Evolutionary conservation across 1,140 invertebrate species (phyloP).

Genomic region (Eurosta solidaginis): DNA sequence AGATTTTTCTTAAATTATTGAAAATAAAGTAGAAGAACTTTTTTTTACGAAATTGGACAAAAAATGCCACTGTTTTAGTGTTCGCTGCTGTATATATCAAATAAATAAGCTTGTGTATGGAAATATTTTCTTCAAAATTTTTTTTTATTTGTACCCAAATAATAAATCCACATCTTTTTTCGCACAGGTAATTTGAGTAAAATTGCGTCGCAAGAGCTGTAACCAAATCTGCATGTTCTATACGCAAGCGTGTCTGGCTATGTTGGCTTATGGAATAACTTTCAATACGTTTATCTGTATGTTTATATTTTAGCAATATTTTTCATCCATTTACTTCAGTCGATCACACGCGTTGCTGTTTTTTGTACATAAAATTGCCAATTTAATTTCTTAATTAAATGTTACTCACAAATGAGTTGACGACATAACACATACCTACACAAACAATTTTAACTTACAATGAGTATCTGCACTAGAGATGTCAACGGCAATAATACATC

Average conservation of each 20-base stretch:
- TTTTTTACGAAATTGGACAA: too few relatives aligned
- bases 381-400: constrained; percentile 28
- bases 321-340: too few relatives aligned
- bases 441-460: too few relatives aligned
- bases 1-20: too few relatives aligned
- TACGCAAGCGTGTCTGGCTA: neutral
- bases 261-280: neutral
- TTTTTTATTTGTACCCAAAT: neutral
- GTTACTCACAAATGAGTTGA: constrained; percentile 12
- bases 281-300: neutral
- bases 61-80: too few relatives aligned
- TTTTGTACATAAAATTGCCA: constrained; percentile 7
- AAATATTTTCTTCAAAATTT: neutral
- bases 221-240: neutral
- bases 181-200: constrained; percentile 9
- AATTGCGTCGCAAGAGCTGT: neutral
- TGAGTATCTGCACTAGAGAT: too few relatives aligned
- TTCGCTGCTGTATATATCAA: neutral
- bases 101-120: neutral
- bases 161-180: neutral
- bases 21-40: too few relatives aligned
- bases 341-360: neutral
- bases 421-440: constrained; percentile 26
- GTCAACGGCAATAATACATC: too few relatives aligned
- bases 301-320: neutral